phyloP scores from a whole-genome alignment of 2,888 invertebrate genomes.

The Holacanthella duospinosa region DNA sequence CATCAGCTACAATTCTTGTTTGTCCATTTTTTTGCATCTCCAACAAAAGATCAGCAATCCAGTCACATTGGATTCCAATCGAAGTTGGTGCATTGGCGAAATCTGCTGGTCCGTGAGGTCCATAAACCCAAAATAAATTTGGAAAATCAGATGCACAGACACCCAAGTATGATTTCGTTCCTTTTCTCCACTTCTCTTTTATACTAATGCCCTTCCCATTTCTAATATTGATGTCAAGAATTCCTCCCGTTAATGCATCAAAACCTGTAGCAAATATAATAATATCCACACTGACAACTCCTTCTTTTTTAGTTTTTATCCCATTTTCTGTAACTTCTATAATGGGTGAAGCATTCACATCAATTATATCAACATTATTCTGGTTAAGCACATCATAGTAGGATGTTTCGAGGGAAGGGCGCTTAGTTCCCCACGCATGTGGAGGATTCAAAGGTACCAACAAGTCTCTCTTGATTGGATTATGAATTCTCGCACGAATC shows the following conservation, averaged over 20 bases:
- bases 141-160: neutral
- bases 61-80: neutral
- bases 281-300: neutral
- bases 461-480: neutral
- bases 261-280: neutral
- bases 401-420: neutral
- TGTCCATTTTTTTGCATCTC: neutral
- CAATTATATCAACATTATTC: neutral
- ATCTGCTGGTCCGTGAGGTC: neutral
- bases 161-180: neutral
- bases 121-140: neutral
- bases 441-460: neutral
- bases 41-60: neutral
- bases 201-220: neutral
- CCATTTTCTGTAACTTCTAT: neutral
- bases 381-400: neutral
- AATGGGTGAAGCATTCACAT: neutral
- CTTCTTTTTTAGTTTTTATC: neutral
- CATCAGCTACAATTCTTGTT: neutral
- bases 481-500: neutral
- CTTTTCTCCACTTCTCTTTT: neutral
- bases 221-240: neutral
- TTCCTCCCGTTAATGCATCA: neutral
- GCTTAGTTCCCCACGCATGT: neutral
- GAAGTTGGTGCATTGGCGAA: neutral